Percentiles rank a stretch among this genome's conserved stretches.
Conservation (phyloP, 2,113 vertebrate genomes). For the Mirza zaza region DNA sequence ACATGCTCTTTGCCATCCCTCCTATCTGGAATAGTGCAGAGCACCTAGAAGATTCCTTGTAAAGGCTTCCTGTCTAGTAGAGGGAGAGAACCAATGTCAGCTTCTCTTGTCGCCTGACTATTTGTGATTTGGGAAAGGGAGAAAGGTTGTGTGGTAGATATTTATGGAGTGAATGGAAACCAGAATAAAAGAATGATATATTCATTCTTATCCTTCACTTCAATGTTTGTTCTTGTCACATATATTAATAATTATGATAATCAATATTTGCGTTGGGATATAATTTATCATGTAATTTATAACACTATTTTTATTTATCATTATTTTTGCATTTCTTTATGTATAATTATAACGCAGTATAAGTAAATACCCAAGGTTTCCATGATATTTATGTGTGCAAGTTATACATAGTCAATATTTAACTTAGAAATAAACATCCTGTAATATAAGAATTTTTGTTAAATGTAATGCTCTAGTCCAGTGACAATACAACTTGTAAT, state of each 20-base stretch:
- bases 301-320: background rate
- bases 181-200: background rate
- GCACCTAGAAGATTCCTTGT: background rate
- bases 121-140: background rate
- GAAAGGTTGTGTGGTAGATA: background rate
- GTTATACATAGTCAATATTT: constrained; percentile 6
- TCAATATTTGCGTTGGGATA: background rate
- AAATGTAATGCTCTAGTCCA: background rate
- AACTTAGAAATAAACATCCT: background rate
- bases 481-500: background rate
- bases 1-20: background rate
- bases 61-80: background rate
- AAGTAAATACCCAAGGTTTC: background rate
- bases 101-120: background rate
- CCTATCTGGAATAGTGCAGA: background rate
- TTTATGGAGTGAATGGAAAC: background rate
- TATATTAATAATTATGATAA: background rate
- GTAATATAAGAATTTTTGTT: background rate
- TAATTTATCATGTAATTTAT: background rate
- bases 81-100: background rate
- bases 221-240: background rate
- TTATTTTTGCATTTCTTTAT: background rate
- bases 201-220: background rate
- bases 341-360: background rate
- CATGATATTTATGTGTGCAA: background rate